phyloP scores from a whole-genome alignment of 2,797 vertebrate species.

The Hafferia zeledoni region DNA sequence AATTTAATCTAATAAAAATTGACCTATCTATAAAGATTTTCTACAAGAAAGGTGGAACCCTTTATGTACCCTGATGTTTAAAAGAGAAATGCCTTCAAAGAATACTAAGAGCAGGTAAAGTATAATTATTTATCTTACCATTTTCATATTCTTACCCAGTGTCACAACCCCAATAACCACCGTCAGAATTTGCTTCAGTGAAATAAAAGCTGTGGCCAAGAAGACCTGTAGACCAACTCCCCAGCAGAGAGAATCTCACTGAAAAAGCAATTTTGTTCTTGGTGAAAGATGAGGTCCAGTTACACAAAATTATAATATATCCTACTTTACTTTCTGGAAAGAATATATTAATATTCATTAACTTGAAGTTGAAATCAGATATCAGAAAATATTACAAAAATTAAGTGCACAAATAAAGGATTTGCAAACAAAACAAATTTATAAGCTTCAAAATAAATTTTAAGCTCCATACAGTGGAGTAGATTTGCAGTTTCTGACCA shows the following conservation, averaged over 20 bases:
- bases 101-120: not conserved
- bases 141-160: not conserved
- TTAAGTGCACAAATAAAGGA: not conserved
- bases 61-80: slow-evolving; percentile 21
- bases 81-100: slow-evolving; percentile 47
- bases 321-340: not conserved
- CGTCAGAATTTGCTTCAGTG: not conserved
- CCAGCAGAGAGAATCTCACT: not conserved
- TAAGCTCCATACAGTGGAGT: slow-evolving; percentile 10
- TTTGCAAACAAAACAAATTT: slow-evolving; percentile 5
- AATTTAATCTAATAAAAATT: slow-evolving; percentile 46
- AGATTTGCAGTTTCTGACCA: slow-evolving; percentile 23
- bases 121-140: slow-evolving; percentile 39
- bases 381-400: slow-evolving; percentile 12
- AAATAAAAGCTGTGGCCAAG: not conserved
- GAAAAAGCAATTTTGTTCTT: slow-evolving; percentile 22
- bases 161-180: not conserved
- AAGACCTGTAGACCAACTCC: not conserved
- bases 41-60: slow-evolving; percentile 20
- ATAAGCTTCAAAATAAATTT: not conserved
- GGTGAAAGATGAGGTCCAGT: not conserved
- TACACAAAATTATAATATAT: not conserved
- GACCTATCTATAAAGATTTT: slow-evolving; percentile 59
- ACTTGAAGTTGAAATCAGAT: not conserved
- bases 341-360: slow-evolving; percentile 14